phyloP scores from a whole-genome alignment of 2,888 invertebrate species.

The Sesamia inferens region DNA sequence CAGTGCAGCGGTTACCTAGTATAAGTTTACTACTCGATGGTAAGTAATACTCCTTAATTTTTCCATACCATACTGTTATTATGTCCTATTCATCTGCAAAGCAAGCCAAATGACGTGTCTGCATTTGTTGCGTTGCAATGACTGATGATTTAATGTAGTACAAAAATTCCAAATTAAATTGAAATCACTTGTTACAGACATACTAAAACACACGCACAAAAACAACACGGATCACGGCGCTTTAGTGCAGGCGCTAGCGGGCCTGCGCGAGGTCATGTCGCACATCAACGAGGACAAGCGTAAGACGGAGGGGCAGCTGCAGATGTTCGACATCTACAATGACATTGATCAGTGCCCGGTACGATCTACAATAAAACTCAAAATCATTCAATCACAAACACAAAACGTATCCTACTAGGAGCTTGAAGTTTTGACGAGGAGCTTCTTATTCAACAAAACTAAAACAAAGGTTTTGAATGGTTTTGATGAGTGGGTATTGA shows the following conservation, averaged over 20 bases:
- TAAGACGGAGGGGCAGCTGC: slow-evolving; percentile 98
- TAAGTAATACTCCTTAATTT: slow-evolving; percentile 79
- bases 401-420: too few species aligned
- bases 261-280: slow-evolving; percentile 97
- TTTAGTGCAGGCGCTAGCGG: slow-evolving; percentile 95
- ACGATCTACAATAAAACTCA: slow-evolving; percentile 65
- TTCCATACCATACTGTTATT: neutral
- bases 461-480: neutral
- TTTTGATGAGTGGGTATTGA: neutral
- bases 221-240: slow-evolving; percentile 96
- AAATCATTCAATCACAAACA: neutral
- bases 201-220: slow-evolving; percentile 97
- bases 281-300: slow-evolving; percentile 99
- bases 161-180: neutral
- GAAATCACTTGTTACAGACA: slow-evolving; percentile 90
- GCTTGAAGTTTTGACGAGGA: neutral
- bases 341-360: slow-evolving; percentile 99
- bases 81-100: neutral
- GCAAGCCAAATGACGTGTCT: neutral
- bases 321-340: slow-evolving; percentile 99
- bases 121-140: neutral
- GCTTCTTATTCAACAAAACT: neutral
- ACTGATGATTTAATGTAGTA: too few species aligned
- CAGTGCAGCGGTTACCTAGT: slow-evolving; percentile 99
- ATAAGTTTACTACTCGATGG: slow-evolving; percentile 98